Evolutionary conservation across 2,888 invertebrate genomes (phyloP).

Genomic region (Chesias legatella): DNA sequence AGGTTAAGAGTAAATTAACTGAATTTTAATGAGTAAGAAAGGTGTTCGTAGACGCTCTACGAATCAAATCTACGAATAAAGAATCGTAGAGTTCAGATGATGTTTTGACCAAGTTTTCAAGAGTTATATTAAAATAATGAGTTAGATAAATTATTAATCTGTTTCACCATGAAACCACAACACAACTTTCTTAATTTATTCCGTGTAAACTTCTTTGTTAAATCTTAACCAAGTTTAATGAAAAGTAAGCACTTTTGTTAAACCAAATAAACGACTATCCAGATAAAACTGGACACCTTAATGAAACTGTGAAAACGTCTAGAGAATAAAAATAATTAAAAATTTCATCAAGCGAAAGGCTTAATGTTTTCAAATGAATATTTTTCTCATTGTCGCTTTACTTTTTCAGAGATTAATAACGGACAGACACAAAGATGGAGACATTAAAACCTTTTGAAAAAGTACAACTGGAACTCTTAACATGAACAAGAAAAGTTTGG

Average conservation of each 20-base stretch:
- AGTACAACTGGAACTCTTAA: constrained; percentile 44
- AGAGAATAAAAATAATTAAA: constrained; percentile 45
- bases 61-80: too few species aligned
- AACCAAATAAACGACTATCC: constrained; percentile 28
- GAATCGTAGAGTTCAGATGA: too few species aligned
- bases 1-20: neutral
- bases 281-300: constrained; percentile 31
- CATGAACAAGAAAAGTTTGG: constrained; percentile 52
- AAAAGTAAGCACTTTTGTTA: constrained; percentile 22
- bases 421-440: constrained; percentile 62
- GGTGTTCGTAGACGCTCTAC: too few species aligned
- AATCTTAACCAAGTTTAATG: constrained; percentile 16
- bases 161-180: constrained; percentile 6
- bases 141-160: too few species aligned
- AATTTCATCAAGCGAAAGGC: constrained; percentile 54
- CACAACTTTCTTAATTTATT: neutral
- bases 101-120: too few species aligned
- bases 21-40: too few species aligned
- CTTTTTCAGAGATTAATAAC: constrained; percentile 71
- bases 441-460: constrained; percentile 66
- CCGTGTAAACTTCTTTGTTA: constrained; percentile 1
- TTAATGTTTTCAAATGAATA: constrained; percentile 49
- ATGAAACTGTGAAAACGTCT: constrained; percentile 23
- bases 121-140: too few species aligned
- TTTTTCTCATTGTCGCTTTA: constrained; percentile 53